Conservation (phyloP, 2,797 vertebrate genomes). For the Rhadinocentrus ornatus region DNA sequence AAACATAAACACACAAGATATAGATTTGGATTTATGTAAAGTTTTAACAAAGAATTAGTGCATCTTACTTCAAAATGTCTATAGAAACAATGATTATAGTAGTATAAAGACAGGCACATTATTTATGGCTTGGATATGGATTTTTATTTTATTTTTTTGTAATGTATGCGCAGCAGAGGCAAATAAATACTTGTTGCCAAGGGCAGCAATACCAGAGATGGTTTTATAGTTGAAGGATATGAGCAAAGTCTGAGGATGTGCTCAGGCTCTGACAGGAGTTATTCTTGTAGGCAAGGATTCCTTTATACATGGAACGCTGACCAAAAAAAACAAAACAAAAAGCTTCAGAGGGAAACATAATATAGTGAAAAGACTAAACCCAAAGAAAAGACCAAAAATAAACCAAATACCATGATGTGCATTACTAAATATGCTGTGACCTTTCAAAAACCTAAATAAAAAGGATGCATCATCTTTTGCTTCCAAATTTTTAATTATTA, state of each 20-base stretch:
- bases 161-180: neutral
- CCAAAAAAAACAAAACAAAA: neutral
- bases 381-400: neutral
- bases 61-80: neutral
- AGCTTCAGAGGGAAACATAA: neutral
- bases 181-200: slow-evolving; percentile 1
- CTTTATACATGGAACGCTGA: neutral
- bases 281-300: neutral
- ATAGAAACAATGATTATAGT: neutral
- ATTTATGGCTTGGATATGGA: neutral
- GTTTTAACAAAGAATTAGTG: neutral
- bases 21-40: neutral
- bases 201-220: slow-evolving; percentile 3
- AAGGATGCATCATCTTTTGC: neutral
- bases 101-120: neutral
- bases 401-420: neutral
- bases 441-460: neutral
- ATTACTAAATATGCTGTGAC: neutral
- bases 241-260: neutral
- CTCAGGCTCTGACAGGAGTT: neutral
- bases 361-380: neutral
- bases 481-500: slow-evolving; percentile 10
- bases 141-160: neutral
- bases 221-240: neutral
- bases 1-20: neutral